A percentile compares a stretch with the other conserved stretches of the same genome.
Conservation (phyloP, 2,797 vertebrate genomes). For the Hydrophis major region DNA sequence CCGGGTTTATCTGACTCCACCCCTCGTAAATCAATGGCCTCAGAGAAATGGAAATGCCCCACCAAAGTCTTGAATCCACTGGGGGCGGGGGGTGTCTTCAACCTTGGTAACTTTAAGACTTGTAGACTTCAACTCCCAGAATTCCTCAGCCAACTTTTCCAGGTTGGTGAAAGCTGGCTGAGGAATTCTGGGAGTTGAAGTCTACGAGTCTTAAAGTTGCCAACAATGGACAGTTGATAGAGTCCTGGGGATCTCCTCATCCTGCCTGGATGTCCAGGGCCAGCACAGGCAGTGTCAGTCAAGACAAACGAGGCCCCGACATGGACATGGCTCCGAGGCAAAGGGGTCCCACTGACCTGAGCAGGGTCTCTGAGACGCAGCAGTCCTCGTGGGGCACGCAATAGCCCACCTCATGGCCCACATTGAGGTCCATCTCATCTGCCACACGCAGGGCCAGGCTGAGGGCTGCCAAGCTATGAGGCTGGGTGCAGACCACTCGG, state of each 20-base stretch:
- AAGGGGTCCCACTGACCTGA: constrained; percentile 74
- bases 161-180: too few relatives aligned
- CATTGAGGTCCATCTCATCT: constrained; percentile 94
- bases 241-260: neutral
- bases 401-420: constrained; percentile 94
- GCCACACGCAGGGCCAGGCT: constrained; percentile 89
- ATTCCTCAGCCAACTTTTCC: too few relatives aligned
- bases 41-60: neutral
- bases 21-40: neutral
- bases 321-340: neutral
- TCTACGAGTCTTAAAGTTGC: too few relatives aligned
- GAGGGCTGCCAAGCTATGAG: constrained; percentile 81
- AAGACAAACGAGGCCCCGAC: neutral
- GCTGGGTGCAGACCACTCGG: constrained; percentile 87
- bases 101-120: too few relatives aligned
- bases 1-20: neutral
- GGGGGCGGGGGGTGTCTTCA: too few relatives aligned
- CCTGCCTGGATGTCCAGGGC: neutral
- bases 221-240: neutral
- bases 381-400: constrained; percentile 89
- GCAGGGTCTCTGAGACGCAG: constrained; percentile 86
- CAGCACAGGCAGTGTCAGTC: neutral
- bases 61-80: neutral
- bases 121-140: too few relatives aligned
- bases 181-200: too few relatives aligned